Percentiles rank a stretch among this genome's conserved stretches.
phyloP scores from a whole-genome alignment of 2,797 vertebrate species.

The Eutrigla gurnardus region DNA sequence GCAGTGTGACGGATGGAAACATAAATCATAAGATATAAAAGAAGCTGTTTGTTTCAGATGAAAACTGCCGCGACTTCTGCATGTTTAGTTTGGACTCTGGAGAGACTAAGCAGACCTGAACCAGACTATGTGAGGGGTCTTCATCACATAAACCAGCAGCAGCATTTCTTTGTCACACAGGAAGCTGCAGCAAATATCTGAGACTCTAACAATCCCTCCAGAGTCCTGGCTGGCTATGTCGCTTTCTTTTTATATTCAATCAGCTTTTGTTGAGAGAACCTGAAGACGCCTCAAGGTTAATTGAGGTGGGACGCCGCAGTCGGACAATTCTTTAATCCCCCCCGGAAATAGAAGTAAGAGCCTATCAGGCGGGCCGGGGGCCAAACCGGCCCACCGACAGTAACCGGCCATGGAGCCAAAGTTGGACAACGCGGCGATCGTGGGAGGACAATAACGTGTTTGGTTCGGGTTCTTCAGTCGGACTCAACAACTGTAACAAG shows the following conservation, averaged over 20 bases:
- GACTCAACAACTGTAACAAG: no score
- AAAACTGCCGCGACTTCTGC: not conserved
- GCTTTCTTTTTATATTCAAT: not conserved
- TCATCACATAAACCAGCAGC: not conserved
- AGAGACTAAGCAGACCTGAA: not conserved
- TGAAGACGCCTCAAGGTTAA: conserved; percentile 56
- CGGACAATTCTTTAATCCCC: conserved; percentile 12
- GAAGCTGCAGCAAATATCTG: not conserved
- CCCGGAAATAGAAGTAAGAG: conserved; percentile 43
- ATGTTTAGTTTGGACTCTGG: not conserved
- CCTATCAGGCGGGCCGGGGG: conserved; percentile 6
- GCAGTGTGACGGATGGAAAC: no score
- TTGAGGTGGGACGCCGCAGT: conserved; percentile 33
- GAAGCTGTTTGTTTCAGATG: no score
- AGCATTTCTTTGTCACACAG: not conserved
- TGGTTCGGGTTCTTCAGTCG: no score
- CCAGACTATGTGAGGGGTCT: not conserved
- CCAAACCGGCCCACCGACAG: conserved; percentile 17
- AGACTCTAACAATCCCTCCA: not conserved
- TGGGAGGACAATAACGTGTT: no score
- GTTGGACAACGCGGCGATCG: no score
- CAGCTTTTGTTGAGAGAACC: conserved; percentile 29
- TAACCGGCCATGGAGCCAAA: conserved; percentile 21
- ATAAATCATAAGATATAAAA: no score
- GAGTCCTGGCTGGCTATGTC: not conserved